Evolutionary conservation across 2,797 vertebrate genomes (phyloP), one percentile per base, ranked within the genome.

Genomic region (Cirrhinus mrigala): DNA sequence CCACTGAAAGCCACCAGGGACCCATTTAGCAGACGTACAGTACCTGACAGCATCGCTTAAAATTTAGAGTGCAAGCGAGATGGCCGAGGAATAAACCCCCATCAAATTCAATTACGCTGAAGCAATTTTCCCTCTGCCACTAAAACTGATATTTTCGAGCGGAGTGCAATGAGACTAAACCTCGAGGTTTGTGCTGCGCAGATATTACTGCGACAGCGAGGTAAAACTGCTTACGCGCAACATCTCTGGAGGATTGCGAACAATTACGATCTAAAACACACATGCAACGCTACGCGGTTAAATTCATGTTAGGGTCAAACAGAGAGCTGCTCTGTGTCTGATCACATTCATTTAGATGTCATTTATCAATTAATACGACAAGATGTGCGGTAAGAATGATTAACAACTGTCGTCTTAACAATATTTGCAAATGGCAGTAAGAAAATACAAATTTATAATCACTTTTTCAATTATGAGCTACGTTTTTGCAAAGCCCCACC

Each of bases 11-110:
- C 68, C 81, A 60, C 81, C 37, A 48, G 87, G 79, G 78, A 68
- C 37, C 40, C 48, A 74, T 87, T 89, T 85, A 85, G 82, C 68
- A 77, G 70, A 86, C 68, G 73, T 74, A 68, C 79, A 85, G 74
- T 69, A 74, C 82, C 85, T 89, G 85, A 87, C 85, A 68, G 68
- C 24, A 81, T 56, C 73, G 60, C 46, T 86, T 88, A 37, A 77
- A 66, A 79, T 80, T 48, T 60, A 48, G 71, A 86, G 85, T 22
- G 76, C 24, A 40, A 79, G 76, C 8, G 9, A n/a, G 80, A 86
- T 69, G 80, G 66, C 24, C 20, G 20, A 40, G 52, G 66, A 62
- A 81, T 84, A 79, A 82, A 70, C 79, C 33, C 46, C 73, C 82
- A 85, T 87, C 58, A 37, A 76, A 84, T 85, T 87, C 74, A 75